Conservation (phyloP, 2,888 invertebrate genomes). For the Stratiomys singularior region DNA sequence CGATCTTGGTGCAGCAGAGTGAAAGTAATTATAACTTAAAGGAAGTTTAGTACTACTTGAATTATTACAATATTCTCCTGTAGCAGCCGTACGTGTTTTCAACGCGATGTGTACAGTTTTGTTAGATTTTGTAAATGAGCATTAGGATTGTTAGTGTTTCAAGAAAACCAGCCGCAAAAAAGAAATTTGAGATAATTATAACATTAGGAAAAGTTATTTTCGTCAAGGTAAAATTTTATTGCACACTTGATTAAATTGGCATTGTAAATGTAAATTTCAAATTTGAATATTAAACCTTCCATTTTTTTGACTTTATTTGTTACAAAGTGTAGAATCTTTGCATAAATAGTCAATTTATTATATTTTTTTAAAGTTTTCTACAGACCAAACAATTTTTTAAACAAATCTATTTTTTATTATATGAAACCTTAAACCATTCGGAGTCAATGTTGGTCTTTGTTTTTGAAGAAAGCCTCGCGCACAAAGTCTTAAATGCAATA, state of each 20-base stretch:
- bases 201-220: neutral
- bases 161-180: constrained; percentile 45
- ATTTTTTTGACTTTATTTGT: too few species aligned
- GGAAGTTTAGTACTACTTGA: constrained; percentile 34
- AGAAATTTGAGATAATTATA: constrained; percentile 18
- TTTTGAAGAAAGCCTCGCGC: too few species aligned
- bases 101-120: neutral
- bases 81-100: neutral
- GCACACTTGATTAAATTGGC: constrained; percentile 11
- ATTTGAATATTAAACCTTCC: too few species aligned
- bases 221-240: neutral
- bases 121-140: neutral
- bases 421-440: too few species aligned
- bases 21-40: constrained; percentile 59
- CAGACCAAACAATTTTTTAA: too few species aligned
- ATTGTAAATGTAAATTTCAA: too few species aligned
- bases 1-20: constrained; percentile 65
- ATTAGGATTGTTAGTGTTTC: constrained; percentile 33
- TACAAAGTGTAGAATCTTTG: too few species aligned
- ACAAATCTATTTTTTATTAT: too few species aligned
- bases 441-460: too few species aligned
- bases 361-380: too few species aligned
- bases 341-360: too few species aligned
- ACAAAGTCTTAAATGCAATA: too few species aligned
- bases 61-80: constrained; percentile 38